Conservation (phyloP, 2,888 invertebrate species). For the Eueremaeus valkanovi region DNA sequence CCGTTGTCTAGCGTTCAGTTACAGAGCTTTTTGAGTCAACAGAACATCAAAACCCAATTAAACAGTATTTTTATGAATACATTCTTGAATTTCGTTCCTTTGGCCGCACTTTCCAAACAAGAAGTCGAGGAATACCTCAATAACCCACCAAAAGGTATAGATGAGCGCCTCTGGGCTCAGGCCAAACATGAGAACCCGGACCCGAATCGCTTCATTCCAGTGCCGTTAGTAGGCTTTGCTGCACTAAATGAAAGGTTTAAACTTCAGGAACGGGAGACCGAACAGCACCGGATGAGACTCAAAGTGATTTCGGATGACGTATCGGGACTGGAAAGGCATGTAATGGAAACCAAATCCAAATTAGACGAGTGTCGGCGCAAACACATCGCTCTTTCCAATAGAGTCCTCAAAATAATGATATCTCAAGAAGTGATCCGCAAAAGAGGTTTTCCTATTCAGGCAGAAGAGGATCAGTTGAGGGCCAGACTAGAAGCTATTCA, state of each 20-base stretch:
- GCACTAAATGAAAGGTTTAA: slow-evolving; percentile 68
- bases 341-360: slow-evolving; percentile 72
- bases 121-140: slow-evolving; percentile 82
- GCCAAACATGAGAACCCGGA: slow-evolving; percentile 95
- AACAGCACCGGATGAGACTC: slow-evolving; percentile 73
- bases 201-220: slow-evolving; percentile 79
- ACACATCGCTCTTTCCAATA: slow-evolving; percentile 73
- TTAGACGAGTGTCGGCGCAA: slow-evolving; percentile 76
- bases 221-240: slow-evolving; percentile 84
- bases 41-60: slow-evolving; percentile 41
- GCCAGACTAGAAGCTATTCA: slow-evolving; percentile 81
- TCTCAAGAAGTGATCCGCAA: slow-evolving; percentile 84
- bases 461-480: slow-evolving; percentile 84
- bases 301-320: slow-evolving; percentile 70
- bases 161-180: slow-evolving; percentile 89
- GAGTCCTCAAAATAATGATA: slow-evolving; percentile 76
- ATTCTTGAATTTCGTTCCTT: slow-evolving; percentile 41
- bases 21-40: slow-evolving; percentile 39
- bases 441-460: slow-evolving; percentile 76
- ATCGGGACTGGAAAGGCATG: slow-evolving; percentile 70
- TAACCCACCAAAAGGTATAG: slow-evolving; percentile 82
- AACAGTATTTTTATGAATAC: slow-evolving; percentile 38
- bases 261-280: slow-evolving; percentile 65
- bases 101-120: slow-evolving; percentile 45
- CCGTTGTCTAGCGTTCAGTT: slow-evolving; percentile 38